Base-by-base conservation (phyloP, 2,888 invertebrate genomes). In the Eupelmus urozonus region DNA sequence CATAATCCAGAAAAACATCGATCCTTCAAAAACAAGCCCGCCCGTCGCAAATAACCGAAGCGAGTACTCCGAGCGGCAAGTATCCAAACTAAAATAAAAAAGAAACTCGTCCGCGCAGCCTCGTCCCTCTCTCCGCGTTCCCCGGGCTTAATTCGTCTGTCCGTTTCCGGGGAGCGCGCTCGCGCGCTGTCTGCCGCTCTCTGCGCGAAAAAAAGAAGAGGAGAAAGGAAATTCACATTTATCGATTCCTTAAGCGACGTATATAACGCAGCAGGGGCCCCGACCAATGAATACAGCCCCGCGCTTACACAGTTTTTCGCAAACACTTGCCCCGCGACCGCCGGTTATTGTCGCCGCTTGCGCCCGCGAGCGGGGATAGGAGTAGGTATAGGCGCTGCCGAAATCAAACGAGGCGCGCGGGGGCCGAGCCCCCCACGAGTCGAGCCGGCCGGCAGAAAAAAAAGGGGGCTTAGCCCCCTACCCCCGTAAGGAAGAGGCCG, bases 221-320 rank as follows among this genome's bases (percentile, higher is more conserved):
- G 57, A 69, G 53, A 53, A 73, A 73, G 59, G 57, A 73, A 73
- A 74, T 78, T 74, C 74, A 27, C 67, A 63, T 74, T 74, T 78
- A 70, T 78, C 70, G 70, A 74, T 78, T 78, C 29, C 72, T 78
- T 70, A 70, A 78, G 69, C 63, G 34, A 45, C 16, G 45, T 45
- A 45, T 45, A 45, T 45, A 45, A 45, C 16, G 45, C 13, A 45
- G 9, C 4, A 45, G 45, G n/a, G 45, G 9, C 2, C 18, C 27
- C 51, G 29, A 25, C 51, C 18, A 49, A 51, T 51, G 51, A 51
- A 55, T 55, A 42, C 25, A 25, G 13, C 55, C 13, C 29, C 59
- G 29, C 3, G 20, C 53, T 13, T 57, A 57, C 57, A 18, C 27
- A 25, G 20, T 23, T 55, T 40, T 53, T 18, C 49, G 49, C 65